Conservation (phyloP, 2,113 vertebrate genomes). For the Peromyscus maniculatus region DNA sequence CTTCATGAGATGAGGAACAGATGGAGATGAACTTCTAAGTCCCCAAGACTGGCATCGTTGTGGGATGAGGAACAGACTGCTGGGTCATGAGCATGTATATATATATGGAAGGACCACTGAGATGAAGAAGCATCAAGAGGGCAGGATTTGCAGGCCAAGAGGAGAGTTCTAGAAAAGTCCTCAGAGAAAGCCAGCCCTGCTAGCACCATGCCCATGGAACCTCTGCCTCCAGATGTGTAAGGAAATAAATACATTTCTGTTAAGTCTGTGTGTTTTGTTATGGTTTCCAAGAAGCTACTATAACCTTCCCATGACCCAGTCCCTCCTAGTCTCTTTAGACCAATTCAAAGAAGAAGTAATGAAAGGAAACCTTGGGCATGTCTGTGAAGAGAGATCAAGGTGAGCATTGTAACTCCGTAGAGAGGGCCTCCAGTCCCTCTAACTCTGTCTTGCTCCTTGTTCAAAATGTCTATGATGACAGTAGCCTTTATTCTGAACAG, state of each 20-base stretch:
- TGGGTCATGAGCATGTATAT: rapidly evolving
- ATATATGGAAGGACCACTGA: not conserved
- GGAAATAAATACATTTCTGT: not conserved
- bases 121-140: not conserved
- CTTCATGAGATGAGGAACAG: not conserved
- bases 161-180: rapidly evolving
- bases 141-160: too few relatives aligned
- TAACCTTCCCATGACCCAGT: not conserved
- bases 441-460: not conserved
- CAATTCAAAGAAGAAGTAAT: not conserved
- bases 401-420: not conserved
- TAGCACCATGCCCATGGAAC: not conserved
- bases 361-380: not conserved
- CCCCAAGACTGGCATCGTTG: not conserved
- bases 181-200: not conserved
- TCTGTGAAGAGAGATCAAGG: not conserved
- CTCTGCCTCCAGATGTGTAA: not conserved
- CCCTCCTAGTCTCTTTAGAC: not conserved
- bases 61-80: not conserved
- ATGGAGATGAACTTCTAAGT: not conserved
- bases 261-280: not conserved
- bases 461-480: not conserved
- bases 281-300: not conserved
- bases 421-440: not conserved
- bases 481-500: not conserved